Evolutionary conservation across 2,888 invertebrate species (phyloP).

Genomic region (Epirrhoe tristata): DNA sequence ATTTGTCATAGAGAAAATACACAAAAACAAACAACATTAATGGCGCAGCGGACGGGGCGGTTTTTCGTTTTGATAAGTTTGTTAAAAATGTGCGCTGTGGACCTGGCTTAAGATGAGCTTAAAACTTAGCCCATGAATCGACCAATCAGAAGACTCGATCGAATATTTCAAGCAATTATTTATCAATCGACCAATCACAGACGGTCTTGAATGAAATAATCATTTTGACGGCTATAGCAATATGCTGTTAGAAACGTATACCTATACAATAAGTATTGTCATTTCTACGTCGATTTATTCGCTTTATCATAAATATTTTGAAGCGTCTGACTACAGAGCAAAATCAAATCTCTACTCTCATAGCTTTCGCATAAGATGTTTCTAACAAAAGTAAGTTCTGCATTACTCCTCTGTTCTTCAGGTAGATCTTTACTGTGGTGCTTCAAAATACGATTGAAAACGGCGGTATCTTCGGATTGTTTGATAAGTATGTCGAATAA

Average conservation of each 20-base stretch:
- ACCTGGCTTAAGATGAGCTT: no score
- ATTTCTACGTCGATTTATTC: slow-evolving; percentile 37
- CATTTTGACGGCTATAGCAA: neutral
- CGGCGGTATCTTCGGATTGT: slow-evolving; percentile 49
- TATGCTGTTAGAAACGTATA: neutral
- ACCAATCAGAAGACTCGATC: no score
- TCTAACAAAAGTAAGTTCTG: slow-evolving; percentile 56
- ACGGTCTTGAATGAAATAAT: no score
- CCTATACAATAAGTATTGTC: neutral
- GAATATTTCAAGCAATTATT: no score
- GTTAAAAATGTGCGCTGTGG: no score
- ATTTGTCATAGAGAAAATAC: no score
- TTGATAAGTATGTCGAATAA: slow-evolving; percentile 54
- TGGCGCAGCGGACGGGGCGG: no score
- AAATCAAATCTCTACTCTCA: slow-evolving; percentile 59
- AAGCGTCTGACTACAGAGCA: slow-evolving; percentile 67
- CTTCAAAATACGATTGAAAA: slow-evolving; percentile 56
- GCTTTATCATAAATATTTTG: slow-evolving; percentile 57
- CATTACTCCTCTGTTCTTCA: slow-evolving; percentile 40
- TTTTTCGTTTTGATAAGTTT: no score
- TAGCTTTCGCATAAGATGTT: slow-evolving; percentile 62
- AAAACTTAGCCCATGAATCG: no score
- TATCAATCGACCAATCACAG: no score
- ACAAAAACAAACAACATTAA: no score
- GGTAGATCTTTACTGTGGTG: slow-evolving; percentile 42